These are phyloP conservation scores for Tarsius wallacei DNA, from an alignment of 2,797 vertebrate species.

Conservation along the genomic window DNA sequence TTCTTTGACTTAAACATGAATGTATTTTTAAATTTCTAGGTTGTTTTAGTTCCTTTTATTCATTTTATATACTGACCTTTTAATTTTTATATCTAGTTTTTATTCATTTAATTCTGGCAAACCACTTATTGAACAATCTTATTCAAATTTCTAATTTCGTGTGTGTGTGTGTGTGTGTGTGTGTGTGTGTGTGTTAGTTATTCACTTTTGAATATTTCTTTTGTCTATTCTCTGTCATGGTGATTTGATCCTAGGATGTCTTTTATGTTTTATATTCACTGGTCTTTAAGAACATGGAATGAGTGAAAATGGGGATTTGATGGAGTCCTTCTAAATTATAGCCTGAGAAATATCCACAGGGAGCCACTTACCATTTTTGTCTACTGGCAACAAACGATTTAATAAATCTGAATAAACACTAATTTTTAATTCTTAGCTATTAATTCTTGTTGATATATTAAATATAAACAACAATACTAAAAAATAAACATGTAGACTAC, in stretches of 20 bases:
- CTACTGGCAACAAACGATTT: background rate
- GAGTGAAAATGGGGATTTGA: background rate
- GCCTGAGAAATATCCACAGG: background rate
- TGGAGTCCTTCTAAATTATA: background rate
- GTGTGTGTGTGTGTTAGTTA: rapidly evolving
- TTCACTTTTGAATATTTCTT: background rate
- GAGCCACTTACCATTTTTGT: background rate
- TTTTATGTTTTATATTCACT: background rate
- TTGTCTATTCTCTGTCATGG: background rate
- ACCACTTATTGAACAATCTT: background rate
- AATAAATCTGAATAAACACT: background rate
- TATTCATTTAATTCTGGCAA: background rate
- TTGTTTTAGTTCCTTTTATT: background rate
- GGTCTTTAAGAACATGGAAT: background rate
- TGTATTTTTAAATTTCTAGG: background rate
- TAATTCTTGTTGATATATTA: background rate
- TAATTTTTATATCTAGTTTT: background rate
- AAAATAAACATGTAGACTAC: background rate
- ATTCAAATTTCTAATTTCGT: background rate
- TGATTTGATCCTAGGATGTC: background rate
- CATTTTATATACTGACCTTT: background rate
- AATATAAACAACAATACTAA: background rate
- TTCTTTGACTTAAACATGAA: background rate
- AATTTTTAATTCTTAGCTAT: background rate
- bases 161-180: background rate